A percentile compares a stretch with the other conserved stretches of the same genome.
Conservation (phyloP, 2,113 vertebrate genomes). For the Sylvia atricapilla region DNA sequence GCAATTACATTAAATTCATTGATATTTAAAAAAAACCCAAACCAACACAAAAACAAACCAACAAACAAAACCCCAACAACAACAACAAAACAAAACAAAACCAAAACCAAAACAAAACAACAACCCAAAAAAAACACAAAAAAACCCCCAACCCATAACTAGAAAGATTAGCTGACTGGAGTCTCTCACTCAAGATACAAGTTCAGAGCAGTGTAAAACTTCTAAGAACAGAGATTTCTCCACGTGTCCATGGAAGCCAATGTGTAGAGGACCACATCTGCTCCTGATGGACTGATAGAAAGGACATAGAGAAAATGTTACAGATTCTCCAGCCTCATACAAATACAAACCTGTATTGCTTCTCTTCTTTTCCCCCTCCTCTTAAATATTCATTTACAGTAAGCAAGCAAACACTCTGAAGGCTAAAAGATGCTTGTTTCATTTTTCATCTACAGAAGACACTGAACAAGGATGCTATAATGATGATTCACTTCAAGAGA, state of each 20-base stretch:
- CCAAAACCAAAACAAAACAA: not conserved
- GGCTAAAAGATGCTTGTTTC: not conserved
- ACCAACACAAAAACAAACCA: not conserved
- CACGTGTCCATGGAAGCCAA: not conserved
- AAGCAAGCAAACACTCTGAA: not conserved
- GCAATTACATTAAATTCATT: not conserved
- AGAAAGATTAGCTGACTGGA: not conserved
- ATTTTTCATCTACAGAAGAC: not conserved
- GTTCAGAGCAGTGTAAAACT: not conserved
- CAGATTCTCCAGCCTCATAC: not conserved
- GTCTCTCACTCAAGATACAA: not conserved
- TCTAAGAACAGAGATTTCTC: not conserved
- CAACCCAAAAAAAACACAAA: too few relatives aligned
- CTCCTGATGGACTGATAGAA: not conserved
- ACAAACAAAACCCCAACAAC: not conserved
- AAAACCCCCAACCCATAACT: too few relatives aligned
- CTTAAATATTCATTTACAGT: not conserved
- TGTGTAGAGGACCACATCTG: not conserved
- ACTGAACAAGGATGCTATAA: not conserved
- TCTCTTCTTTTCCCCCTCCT: not conserved
- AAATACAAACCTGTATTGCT: not conserved
- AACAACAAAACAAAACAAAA: too few relatives aligned
- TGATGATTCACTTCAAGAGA: constrained; percentile 4
- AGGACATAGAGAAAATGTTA: not conserved
- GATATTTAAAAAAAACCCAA: not conserved